Percentiles rank a stretch among this genome's conserved stretches.
Conservation (phyloP, 2,113 vertebrate genomes). For the Geothlypis trichas region DNA sequence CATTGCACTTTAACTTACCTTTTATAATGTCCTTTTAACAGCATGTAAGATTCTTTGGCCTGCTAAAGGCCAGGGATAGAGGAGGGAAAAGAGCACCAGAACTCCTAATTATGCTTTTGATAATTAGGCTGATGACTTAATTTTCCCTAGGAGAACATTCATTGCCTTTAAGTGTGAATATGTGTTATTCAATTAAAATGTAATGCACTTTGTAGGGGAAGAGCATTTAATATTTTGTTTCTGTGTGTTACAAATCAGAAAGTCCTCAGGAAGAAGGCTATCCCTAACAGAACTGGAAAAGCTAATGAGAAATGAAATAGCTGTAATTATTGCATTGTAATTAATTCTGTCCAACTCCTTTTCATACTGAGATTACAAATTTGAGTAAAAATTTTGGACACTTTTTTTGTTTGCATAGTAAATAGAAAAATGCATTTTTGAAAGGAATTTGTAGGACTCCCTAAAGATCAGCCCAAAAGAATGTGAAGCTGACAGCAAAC, state of each 20-base stretch:
- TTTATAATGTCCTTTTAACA: neutral
- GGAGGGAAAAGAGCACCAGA: neutral
- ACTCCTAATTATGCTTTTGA: neutral
- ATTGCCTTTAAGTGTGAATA: neutral
- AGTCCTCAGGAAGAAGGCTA: neutral
- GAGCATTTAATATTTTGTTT: neutral
- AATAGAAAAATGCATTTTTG: neutral
- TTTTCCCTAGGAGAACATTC: neutral
- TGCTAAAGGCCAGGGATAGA: neutral
- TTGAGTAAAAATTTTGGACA: neutral
- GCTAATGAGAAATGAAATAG: neutral
- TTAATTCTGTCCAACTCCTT: neutral
- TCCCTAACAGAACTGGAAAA: neutral
- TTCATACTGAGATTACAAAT: neutral
- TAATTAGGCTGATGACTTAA: neutral
- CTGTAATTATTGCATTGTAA: neutral
- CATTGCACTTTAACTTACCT: neutral
- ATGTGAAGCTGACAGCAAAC: neutral
- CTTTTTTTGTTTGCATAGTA: neutral
- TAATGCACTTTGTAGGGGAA: neutral
- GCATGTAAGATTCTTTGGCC: fast-evolving
- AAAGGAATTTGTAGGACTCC: neutral
- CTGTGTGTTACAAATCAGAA: neutral
- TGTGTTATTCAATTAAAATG: neutral
- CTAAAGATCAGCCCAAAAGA: neutral